A percentile compares a stretch with the other conserved stretches of the same genome.
phyloP scores from a whole-genome alignment of 2,888 invertebrate genomes.

The Tenthredo notha region DNA sequence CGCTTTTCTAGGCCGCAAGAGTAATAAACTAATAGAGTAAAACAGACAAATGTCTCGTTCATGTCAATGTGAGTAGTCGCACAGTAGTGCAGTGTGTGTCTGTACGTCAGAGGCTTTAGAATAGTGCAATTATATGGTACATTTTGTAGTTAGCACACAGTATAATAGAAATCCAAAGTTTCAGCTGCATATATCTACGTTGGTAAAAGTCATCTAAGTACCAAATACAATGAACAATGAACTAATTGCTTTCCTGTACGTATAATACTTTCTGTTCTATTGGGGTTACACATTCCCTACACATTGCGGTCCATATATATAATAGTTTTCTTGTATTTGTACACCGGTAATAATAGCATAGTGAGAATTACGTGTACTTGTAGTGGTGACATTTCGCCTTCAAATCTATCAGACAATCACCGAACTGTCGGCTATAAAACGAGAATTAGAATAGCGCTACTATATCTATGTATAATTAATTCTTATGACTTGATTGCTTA shows the following conservation, averaged over 20 bases:
- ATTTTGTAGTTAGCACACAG: background rate
- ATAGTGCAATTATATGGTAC: background rate
- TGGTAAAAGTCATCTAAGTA: background rate
- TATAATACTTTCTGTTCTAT: background rate
- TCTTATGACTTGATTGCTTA: background rate
- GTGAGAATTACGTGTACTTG: background rate
- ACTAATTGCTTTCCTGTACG: background rate
- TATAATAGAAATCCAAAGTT: background rate
- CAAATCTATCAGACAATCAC: background rate
- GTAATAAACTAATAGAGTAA: constrained; percentile 8
- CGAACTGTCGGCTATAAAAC: background rate
- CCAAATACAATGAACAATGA: constrained; percentile 5
- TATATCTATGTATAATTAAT: background rate
- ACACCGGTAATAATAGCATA: background rate
- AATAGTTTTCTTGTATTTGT: background rate
- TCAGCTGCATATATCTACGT: background rate
- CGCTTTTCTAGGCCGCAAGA: constrained; percentile 1
- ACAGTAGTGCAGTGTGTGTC: background rate
- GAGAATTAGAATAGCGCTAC: background rate
- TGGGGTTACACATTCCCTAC: background rate
- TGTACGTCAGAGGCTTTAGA: background rate
- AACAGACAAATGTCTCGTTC: constrained; percentile 19
- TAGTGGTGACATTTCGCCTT: constrained; percentile 9
- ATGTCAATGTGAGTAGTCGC: background rate
- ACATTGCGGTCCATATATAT: background rate